A percentile compares a stretch with the other conserved stretches of the same genome.
These are phyloP conservation scores for Zaprionus davidi DNA, from an alignment of 1,140 invertebrate species.

Conservation along the genomic window DNA sequence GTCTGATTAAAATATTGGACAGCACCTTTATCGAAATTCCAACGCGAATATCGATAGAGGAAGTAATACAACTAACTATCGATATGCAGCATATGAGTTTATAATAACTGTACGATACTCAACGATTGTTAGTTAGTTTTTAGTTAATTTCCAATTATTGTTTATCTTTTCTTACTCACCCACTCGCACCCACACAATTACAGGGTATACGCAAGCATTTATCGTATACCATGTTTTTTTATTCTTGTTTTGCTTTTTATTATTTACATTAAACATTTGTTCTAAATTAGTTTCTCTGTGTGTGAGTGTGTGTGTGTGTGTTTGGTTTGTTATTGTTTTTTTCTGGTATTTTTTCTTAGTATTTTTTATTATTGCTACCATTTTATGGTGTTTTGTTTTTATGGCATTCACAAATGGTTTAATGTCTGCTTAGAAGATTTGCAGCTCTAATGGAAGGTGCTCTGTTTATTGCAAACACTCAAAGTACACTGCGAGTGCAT, in stretches of 20 bases:
- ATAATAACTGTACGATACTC: too few relatives aligned
- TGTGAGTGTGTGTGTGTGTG: neutral
- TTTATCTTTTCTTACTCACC: neutral
- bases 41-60: too few relatives aligned
- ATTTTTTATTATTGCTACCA: constrained; percentile 9
- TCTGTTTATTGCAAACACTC: neutral
- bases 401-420: constrained; percentile 20
- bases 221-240: neutral
- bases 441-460: constrained; percentile 19
- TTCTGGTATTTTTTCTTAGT: neutral
- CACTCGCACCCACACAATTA: neutral
- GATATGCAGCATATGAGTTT: too few relatives aligned
- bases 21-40: too few relatives aligned
- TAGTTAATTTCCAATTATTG: neutral
- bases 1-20: too few relatives aligned
- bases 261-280: constrained; percentile 31
- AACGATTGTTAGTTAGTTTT: neutral
- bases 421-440: constrained; percentile 23
- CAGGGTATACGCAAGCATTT: neutral
- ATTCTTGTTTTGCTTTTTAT: neutral
- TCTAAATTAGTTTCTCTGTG: constrained; percentile 27
- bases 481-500: neutral
- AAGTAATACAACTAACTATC: too few relatives aligned
- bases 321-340: constrained; percentile 6
- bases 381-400: constrained; percentile 23